Evolutionary conservation across 2,797 vertebrate species (phyloP).

Genomic region (Paratrypauchen microcephalus): DNA sequence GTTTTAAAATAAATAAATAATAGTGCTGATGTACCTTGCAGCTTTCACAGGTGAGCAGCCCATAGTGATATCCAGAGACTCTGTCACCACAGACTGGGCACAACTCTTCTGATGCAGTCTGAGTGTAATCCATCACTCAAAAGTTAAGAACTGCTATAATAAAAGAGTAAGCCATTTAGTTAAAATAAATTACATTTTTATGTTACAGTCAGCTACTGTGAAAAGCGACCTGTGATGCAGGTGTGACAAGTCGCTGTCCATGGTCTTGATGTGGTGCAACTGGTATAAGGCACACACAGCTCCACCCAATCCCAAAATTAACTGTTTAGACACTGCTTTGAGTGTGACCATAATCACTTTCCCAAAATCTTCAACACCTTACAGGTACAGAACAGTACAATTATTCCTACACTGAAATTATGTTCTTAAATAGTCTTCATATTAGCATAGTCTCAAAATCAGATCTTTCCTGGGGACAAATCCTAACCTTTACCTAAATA

Average conservation of each 20-base stretch:
- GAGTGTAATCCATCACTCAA: slow-evolving; percentile 55
- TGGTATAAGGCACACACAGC: neutral
- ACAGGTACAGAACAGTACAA: no score
- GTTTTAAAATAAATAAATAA: neutral
- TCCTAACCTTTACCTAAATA: neutral
- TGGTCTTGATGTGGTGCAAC: neutral
- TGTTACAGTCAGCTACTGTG: neutral
- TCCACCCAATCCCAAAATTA: slow-evolving; percentile 4
- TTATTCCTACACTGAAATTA: no score
- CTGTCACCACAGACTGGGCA: slow-evolving; percentile 79
- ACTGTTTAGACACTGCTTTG: slow-evolving; percentile 5
- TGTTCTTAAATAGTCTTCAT: no score
- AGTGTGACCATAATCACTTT: neutral
- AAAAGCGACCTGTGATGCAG: neutral
- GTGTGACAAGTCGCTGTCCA: neutral
- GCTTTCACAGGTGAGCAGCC: slow-evolving; percentile 80
- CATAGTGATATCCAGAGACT: slow-evolving; percentile 80
- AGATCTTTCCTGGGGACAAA: no score
- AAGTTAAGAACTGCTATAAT: no score
- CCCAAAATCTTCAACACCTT: neutral
- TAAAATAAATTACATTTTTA: neutral
- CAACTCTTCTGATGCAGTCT: slow-evolving; percentile 55
- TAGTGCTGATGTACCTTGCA: slow-evolving; percentile 68
- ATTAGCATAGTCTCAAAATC: neutral
- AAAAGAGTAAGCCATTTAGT: neutral